These are phyloP conservation scores for Alligator sinensis DNA, from an alignment of 2,113 vertebrate genomes.

Conservation along the genomic window DNA sequence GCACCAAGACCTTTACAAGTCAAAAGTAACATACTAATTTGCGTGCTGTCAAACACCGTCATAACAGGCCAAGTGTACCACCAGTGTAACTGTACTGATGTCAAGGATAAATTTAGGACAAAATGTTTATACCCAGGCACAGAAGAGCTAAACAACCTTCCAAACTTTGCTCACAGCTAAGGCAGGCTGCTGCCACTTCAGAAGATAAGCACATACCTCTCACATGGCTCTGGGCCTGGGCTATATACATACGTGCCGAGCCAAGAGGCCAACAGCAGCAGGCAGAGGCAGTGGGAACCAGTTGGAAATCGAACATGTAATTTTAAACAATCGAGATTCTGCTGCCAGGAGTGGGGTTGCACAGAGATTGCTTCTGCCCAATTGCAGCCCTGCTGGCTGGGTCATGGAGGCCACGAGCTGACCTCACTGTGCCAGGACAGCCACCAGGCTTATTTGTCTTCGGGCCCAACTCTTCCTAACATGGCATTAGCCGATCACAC, in stretches of 20 bases:
- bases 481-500: rapidly evolving
- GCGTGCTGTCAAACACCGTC: background rate
- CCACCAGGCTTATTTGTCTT: rapidly evolving
- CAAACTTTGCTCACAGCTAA: background rate
- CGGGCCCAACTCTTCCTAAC: background rate
- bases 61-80: background rate
- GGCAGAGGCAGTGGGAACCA: rapidly evolving
- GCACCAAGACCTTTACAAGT: too few relatives aligned
- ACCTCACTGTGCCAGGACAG: background rate
- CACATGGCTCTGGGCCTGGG: background rate
- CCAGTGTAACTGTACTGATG: background rate
- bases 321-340: background rate
- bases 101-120: background rate
- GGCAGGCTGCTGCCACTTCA: too few relatives aligned
- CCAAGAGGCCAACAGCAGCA: background rate
- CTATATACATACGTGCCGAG: rapidly evolving
- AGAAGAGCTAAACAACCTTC: background rate
- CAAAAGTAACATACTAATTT: background rate
- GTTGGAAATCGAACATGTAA: background rate
- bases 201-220: background rate
- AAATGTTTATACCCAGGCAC: background rate
- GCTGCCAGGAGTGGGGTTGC: rapidly evolving
- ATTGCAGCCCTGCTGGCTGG: rapidly evolving
- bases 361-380: background rate
- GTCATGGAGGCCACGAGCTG: background rate